Percentiles rank a stretch among this genome's conserved stretches.
phyloP scores from a whole-genome alignment of 2,888 invertebrate species.

The Julus scanicus region DNA sequence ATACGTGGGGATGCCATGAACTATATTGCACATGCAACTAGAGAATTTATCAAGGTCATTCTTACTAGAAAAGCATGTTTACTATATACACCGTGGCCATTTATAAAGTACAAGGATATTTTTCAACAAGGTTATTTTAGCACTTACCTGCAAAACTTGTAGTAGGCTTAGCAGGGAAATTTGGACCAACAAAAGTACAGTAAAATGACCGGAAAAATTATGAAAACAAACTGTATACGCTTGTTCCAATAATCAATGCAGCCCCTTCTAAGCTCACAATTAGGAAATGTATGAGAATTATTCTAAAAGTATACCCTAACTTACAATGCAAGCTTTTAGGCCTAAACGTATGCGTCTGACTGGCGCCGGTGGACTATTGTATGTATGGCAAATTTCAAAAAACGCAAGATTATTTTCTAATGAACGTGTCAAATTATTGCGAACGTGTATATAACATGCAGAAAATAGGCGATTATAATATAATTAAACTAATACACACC shows the following conservation, averaged over 20 bases:
- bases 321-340: neutral
- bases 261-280: neutral
- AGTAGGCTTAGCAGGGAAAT: neutral
- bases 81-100: neutral
- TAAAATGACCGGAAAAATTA: neutral
- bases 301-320: neutral
- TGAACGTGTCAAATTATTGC: neutral
- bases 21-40: neutral
- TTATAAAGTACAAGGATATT: neutral
- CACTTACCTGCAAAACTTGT: neutral
- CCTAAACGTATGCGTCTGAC: neutral
- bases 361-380: neutral
- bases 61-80: constrained; percentile 8
- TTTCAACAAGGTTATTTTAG: neutral
- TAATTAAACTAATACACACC: neutral
- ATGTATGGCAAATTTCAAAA: neutral
- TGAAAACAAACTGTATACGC: too few relatives aligned
- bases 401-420: neutral
- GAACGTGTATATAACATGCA: neutral
- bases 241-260: too few relatives aligned
- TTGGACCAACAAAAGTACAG: neutral
- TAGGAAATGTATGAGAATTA: neutral
- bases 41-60: neutral
- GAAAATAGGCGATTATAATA: neutral
- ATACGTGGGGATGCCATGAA: neutral